Percentiles rank a stretch among this genome's conserved stretches.
phyloP scores from a whole-genome alignment of 1,140 invertebrate species.

The Callitettix versicolor region DNA sequence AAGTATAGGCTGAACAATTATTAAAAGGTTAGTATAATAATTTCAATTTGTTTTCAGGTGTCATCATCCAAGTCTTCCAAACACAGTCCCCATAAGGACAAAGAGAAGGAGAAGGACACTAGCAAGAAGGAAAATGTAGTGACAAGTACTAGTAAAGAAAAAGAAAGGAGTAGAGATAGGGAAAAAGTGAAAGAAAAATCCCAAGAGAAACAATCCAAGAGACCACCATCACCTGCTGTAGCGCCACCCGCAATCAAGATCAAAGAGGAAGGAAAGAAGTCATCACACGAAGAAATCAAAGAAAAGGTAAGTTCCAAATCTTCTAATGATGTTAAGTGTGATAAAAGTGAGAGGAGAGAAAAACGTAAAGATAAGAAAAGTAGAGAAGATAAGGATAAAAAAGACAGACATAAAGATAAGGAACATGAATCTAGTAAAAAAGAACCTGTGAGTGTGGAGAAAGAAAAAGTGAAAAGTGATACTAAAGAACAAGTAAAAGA shows the following conservation, averaged over 20 bases:
- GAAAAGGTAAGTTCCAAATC: conserved; percentile 9
- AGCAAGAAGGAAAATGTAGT: conserved; percentile 40
- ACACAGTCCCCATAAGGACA: conserved; percentile 42
- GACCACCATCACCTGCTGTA: conserved; percentile 2
- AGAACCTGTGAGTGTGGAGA: conserved; percentile 28
- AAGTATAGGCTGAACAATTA: too few relatives aligned
- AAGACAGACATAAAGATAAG: conserved; percentile 35
- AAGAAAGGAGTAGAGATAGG: conserved; percentile 21
- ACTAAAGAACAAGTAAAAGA: conserved; percentile 16
- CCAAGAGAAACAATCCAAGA: conserved; percentile 15
- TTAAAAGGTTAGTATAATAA: not conserved
- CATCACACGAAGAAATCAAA: conserved; percentile 18
- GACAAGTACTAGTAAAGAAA: conserved; percentile 20
- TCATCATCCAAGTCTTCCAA: conserved; percentile 26
- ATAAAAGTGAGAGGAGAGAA: conserved; percentile 14
- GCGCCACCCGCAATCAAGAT: conserved; percentile 10
- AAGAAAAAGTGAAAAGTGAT: conserved; percentile 31
- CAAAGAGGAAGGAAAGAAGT: conserved; percentile 15
- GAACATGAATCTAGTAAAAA: conserved; percentile 36
- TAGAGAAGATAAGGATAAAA: conserved; percentile 23
- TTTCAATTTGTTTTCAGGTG: conserved; percentile 14
- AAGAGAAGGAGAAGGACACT: conserved; percentile 39
- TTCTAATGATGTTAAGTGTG: conserved; percentile 1
- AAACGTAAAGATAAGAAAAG: conserved; percentile 21
- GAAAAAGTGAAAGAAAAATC: conserved; percentile 35